Evolutionary conservation across 2,797 vertebrate species (phyloP).

Genomic region (Leuciscus waleckii): DNA sequence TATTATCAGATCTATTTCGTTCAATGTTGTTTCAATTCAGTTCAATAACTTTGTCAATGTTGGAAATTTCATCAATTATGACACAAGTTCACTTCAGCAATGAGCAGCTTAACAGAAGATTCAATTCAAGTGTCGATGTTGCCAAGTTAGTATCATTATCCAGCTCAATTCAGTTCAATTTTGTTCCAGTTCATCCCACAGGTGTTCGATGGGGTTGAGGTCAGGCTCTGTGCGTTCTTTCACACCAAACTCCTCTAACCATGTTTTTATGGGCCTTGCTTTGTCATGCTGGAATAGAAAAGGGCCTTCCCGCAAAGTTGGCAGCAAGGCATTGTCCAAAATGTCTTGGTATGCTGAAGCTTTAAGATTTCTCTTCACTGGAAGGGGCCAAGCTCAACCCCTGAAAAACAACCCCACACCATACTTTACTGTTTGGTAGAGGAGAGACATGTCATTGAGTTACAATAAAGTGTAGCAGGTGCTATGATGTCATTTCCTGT

Average conservation of each 20-base stretch:
- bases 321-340: not conserved
- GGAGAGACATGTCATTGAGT: not conserved
- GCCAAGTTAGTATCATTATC: not conserved
- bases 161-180: not conserved
- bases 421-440: no score
- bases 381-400: not conserved
- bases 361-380: not conserved
- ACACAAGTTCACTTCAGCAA: not conserved
- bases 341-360: not conserved
- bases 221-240: not conserved
- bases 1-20: not conserved
- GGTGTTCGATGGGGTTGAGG: not conserved
- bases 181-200: not conserved
- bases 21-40: not conserved
- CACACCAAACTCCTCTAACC: not conserved
- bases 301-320: not conserved
- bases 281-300: not conserved
- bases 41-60: no score
- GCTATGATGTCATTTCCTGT: constrained; percentile 53
- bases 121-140: not conserved
- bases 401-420: not conserved
- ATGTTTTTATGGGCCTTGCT: not conserved
- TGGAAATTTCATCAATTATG: not conserved
- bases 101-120: not conserved
- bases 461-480: constrained; percentile 44